Evolutionary conservation across 1,140 invertebrate genomes (phyloP).

Genomic region (Cydia pomonella): DNA sequence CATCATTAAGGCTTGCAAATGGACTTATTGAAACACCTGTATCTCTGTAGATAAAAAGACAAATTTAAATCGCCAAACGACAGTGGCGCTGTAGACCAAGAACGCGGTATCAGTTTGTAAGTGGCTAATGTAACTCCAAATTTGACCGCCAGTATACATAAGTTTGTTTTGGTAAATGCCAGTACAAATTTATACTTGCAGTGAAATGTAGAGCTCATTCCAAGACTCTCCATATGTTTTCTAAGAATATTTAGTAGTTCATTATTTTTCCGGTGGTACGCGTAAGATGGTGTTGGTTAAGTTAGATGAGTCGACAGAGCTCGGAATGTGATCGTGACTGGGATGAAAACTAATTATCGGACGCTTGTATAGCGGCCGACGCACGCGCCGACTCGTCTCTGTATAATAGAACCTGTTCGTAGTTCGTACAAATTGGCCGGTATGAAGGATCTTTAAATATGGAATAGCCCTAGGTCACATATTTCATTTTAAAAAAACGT

Average conservation of each 20-base stretch:
- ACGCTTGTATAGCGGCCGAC: slow-evolving; percentile 6
- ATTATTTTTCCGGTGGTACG: not conserved
- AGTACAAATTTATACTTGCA: not conserved
- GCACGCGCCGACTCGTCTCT: slow-evolving; percentile 7
- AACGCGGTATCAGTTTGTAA: not conserved
- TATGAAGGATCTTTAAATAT: not conserved
- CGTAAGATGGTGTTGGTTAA: slow-evolving; percentile 1
- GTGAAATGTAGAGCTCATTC: not conserved
- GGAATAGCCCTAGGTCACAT: not conserved
- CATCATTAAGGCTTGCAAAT: slow-evolving; percentile 21
- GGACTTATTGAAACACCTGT: slow-evolving; percentile 14
- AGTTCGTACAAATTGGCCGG: slow-evolving; percentile 3
- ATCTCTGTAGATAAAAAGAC: slow-evolving; percentile 8
- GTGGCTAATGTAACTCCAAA: not conserved
- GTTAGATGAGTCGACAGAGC: slow-evolving; percentile 18
- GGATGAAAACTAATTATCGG: slow-evolving; percentile 18
- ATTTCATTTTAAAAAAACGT: not conserved
- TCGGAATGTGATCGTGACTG: slow-evolving; percentile 16
- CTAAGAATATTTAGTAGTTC: not conserved
- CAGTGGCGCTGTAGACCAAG: not conserved
- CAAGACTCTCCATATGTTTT: not conserved
- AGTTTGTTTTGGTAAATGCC: not conserved
- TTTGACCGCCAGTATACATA: not conserved
- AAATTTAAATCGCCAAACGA: not conserved
- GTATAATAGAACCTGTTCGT: slow-evolving; percentile 12